phyloP scores from a whole-genome alignment of 1,140 invertebrate genomes.

The Hypothenemus hampei region DNA sequence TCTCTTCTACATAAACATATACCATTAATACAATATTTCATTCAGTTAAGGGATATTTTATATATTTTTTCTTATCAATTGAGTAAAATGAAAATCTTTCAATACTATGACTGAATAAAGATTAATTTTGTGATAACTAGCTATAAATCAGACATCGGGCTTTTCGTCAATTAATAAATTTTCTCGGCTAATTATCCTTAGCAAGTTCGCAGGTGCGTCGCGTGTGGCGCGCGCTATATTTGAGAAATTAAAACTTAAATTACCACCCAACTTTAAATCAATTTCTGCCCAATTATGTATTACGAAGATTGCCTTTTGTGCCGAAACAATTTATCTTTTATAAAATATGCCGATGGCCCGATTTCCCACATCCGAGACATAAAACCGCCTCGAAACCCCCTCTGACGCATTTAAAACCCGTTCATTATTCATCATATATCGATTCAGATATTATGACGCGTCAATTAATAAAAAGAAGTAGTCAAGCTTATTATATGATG shows the following conservation, averaged over 20 bases:
- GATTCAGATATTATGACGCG: background rate
- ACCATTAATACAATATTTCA: no score
- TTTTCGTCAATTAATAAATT: no score
- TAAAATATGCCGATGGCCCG: background rate
- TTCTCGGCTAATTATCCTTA: no score
- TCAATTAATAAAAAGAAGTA: conserved; percentile 2
- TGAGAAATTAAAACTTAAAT: background rate
- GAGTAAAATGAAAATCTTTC: no score
- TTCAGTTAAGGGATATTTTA: no score
- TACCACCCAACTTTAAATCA: background rate
- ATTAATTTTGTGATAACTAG: no score
- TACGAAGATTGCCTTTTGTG: background rate
- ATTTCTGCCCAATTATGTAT: no score
- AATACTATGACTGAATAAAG: no score
- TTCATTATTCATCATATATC: background rate
- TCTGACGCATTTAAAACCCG: background rate
- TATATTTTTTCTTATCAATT: no score
- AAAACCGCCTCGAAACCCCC: background rate
- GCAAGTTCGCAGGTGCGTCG: conserved; percentile 1
- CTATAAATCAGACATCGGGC: no score
- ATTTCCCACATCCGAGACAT: background rate
- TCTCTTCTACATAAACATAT: no score
- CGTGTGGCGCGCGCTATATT: background rate
- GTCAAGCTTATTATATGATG: no score
- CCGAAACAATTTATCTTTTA: background rate